These are phyloP conservation scores for Acronicta alni DNA, from an alignment of 2,888 invertebrate species.

Conservation along the genomic window DNA sequence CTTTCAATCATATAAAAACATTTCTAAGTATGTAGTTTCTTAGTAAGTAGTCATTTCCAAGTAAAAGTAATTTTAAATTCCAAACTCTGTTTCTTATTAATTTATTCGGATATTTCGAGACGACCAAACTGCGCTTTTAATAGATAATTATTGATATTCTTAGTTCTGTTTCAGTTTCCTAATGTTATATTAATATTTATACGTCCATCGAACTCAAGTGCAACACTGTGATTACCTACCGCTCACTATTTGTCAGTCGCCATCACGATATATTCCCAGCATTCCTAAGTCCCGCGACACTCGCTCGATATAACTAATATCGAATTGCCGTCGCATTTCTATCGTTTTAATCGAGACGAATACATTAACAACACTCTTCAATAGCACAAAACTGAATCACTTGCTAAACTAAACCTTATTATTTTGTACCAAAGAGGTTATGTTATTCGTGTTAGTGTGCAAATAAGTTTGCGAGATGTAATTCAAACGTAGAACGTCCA, in stretches of 20 bases:
- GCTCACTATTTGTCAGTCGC: slow-evolving; percentile 51
- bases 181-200: background rate
- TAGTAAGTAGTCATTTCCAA: no score
- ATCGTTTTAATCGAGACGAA: slow-evolving; percentile 58
- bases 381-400: slow-evolving; percentile 11
- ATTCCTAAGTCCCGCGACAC: slow-evolving; percentile 21
- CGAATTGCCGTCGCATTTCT: slow-evolving; percentile 54
- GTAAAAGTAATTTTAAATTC: no score
- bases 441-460: slow-evolving; percentile 32
- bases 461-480: slow-evolving; percentile 67
- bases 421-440: background rate
- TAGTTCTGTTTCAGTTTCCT: background rate
- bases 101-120: no score
- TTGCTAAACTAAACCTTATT: slow-evolving; percentile 39
- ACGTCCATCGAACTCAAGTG: slow-evolving; percentile 13
- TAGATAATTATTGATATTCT: background rate
- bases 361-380: slow-evolving; percentile 27
- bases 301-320: slow-evolving; percentile 46
- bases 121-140: background rate
- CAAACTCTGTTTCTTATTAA: no score
- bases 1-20: no score
- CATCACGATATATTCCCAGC: slow-evolving; percentile 45
- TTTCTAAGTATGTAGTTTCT: no score
- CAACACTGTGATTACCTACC: slow-evolving; percentile 11
- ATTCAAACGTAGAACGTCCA: slow-evolving; percentile 76